These are phyloP conservation scores for Metridium senile DNA, from an alignment of 92 coral and sea anemone species.

Conservation along the genomic window DNA sequence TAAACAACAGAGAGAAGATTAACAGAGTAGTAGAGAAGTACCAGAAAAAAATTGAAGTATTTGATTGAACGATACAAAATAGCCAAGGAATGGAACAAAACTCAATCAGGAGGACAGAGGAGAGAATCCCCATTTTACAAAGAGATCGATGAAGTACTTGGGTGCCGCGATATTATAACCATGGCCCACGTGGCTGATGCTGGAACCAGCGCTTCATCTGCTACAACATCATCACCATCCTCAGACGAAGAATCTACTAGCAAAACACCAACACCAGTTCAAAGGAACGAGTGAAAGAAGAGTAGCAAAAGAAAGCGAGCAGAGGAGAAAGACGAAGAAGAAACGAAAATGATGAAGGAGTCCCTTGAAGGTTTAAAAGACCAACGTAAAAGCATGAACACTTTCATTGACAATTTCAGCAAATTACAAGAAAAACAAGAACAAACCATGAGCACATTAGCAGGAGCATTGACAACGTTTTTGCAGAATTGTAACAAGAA, in stretches of 20 bases:
- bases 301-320: constrained; percentile 6
- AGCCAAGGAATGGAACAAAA: constrained; percentile 48
- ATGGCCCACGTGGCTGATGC: constrained; percentile 53
- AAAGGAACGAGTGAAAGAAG: constrained; percentile 16
- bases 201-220: constrained; percentile 18
- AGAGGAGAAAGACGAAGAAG: constrained; percentile 15
- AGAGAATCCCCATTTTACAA: constrained; percentile 45
- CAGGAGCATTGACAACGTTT: constrained; percentile 37
- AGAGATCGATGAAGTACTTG: constrained; percentile 51
- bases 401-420: constrained; percentile 33
- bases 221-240: background rate
- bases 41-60: constrained; percentile 58
- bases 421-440: constrained; percentile 40
- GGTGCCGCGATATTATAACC: constrained; percentile 59
- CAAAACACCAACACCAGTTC: background rate
- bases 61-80: constrained; percentile 50
- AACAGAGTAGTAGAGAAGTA: constrained; percentile 34
- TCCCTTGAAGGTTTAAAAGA: constrained; percentile 26
- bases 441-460: constrained; percentile 46
- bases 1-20: constrained; percentile 40
- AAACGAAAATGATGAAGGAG: constrained; percentile 9
- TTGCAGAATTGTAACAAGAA: constrained; percentile 22
- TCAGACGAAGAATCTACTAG: background rate
- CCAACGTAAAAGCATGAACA: constrained; percentile 49
- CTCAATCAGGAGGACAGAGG: constrained; percentile 50